Base-by-base conservation (phyloP, 2,888 invertebrate species). In the Stenolophus ochropezus region DNA sequence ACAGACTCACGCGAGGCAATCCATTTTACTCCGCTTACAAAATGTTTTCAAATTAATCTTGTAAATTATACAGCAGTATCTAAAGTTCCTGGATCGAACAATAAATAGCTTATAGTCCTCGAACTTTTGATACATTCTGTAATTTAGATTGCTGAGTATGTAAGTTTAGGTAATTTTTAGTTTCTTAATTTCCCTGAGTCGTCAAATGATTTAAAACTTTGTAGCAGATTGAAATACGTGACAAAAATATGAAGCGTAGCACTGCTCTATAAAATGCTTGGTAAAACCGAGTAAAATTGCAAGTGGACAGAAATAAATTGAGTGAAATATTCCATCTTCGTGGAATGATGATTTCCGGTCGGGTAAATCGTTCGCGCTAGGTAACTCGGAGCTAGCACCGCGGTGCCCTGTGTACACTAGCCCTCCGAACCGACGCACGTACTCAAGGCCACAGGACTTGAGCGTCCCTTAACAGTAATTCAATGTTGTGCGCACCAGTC, bases 401-500 rank as follows among this genome's bases (percentile, higher is more conserved):
- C 58, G 65, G 14, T 33, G 33, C 27, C 65, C 65, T 27, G 1
- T 33, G 65, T 65, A 65, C 27, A 65, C 27, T 27, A 4, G 6
- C 25, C 61, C 33, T 27, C 18, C 20, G 14, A 8, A 2, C 33
- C 1, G 14, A 3, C 16, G 65, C 65, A 16, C 65, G 33, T 69
- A 33, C 8, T 69, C 18, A 69, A 69, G 65, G 33, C 33, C 65
- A 6, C 20, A 27, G 16, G 11, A 69, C 33, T 18, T 65, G 6
- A 33, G 14, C 3, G 33, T 65, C 61, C 25, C 20, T 56, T 5
- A 33, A 20, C 56, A 71, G 73, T 80, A 80, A 80, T 80, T 80
- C 80, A 80, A 80, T 80, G 80, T 80, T 80, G 47, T 80, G 80
- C 47, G 80, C 80, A 80, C 80, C 69, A 73, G 73, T 80, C 73